Evolutionary conservation across 2,888 invertebrate genomes (phyloP).

Genomic region (Pollenia amentaria): DNA sequence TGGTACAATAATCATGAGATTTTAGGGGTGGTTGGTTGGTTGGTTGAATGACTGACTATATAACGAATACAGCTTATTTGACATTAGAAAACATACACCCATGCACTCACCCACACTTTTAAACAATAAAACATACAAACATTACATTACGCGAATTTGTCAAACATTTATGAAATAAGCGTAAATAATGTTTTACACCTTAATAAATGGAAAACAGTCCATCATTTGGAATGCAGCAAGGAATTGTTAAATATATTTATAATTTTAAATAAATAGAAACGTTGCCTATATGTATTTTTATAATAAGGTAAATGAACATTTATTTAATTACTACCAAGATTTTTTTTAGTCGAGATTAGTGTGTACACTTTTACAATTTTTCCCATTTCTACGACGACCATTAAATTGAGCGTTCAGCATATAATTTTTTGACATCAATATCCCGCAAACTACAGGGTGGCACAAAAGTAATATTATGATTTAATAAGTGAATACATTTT

Average conservation of each 20-base stretch:
- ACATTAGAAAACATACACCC: conserved; percentile 16
- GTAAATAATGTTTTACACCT: conserved; percentile 50
- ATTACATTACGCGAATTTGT: conserved; percentile 39
- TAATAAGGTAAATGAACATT: no score
- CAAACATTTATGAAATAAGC: conserved; percentile 38
- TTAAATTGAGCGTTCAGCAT: no score
- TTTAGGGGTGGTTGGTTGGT: conserved; percentile 40
- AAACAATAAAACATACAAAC: background rate
- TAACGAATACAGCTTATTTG: conserved; percentile 33
- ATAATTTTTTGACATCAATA: no score
- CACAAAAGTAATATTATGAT: no score
- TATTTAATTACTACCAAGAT: no score
- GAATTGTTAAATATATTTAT: background rate
- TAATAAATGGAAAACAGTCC: conserved; percentile 63
- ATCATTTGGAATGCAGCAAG: conserved; percentile 21
- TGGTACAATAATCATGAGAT: conserved; percentile 26
- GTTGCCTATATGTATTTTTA: no score
- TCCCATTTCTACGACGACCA: no score
- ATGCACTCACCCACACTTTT: background rate
- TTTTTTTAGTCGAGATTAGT: no score
- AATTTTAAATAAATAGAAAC: no score
- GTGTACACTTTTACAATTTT: no score
- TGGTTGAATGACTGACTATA: background rate
- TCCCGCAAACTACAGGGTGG: no score
- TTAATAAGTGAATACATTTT: no score